Evolutionary conservation across 2,113 vertebrate genomes (phyloP).

Genomic region (Cisticola juncidis): DNA sequence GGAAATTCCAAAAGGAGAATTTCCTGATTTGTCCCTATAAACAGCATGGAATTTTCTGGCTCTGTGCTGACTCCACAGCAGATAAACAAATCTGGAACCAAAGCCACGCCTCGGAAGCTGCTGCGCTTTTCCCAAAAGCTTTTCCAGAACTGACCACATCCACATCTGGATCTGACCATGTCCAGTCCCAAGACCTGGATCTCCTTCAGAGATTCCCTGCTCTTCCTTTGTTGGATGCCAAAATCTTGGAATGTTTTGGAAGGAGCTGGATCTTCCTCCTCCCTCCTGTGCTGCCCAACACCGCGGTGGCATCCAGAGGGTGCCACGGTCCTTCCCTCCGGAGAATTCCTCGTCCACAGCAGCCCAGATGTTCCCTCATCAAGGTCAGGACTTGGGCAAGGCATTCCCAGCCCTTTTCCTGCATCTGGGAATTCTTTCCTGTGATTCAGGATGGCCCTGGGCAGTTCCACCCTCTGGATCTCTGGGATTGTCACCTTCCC

Average conservation of each 20-base stretch:
- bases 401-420: neutral
- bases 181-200: accelerated
- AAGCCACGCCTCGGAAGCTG: accelerated
- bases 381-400: neutral
- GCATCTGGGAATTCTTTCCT: neutral
- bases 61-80: no score
- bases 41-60: neutral
- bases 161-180: accelerated
- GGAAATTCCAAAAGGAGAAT: neutral
- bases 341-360: neutral
- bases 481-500: neutral
- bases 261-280: neutral
- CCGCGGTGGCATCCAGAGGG: accelerated
- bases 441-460: accelerated
- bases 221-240: accelerated
- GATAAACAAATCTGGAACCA: neutral
- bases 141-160: accelerated
- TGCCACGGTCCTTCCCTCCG: accelerated
- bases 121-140: neutral
- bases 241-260: neutral
- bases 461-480: neutral
- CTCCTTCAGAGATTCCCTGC: neutral
- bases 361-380: neutral
- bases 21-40: neutral
- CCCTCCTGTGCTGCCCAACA: neutral